Percentiles rank a stretch among this genome's conserved stretches.
phyloP scores from a whole-genome alignment of 2,888 invertebrate species.

The Dasysyrphus tricinctus region DNA sequence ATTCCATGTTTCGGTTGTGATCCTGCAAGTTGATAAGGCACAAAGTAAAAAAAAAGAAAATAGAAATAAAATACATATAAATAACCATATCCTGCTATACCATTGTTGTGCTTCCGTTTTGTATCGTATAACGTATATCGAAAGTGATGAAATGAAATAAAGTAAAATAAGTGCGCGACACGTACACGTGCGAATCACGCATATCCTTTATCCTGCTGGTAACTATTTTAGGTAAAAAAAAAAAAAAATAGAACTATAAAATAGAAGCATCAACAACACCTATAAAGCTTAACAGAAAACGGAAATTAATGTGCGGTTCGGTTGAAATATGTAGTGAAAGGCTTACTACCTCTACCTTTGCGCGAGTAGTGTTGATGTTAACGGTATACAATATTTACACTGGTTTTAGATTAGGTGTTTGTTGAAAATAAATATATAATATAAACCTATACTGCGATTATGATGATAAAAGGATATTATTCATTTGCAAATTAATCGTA shows the following conservation, averaged over 20 bases:
- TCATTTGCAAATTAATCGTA: conserved; percentile 31
- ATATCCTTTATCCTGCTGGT: conserved; percentile 47
- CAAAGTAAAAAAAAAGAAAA: background rate
- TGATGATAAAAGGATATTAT: conserved; percentile 38
- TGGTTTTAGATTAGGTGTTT: background rate
- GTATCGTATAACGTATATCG: conserved; percentile 10
- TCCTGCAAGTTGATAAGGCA: conserved; percentile 10
- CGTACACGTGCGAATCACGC: conserved; percentile 34
- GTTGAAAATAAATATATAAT: background rate
- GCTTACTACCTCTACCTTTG: background rate
- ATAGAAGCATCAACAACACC: background rate
- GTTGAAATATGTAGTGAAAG: conserved; percentile 23
- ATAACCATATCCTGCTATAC: conserved; percentile 23
- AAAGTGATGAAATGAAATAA: conserved; percentile 33
- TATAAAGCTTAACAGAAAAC: conserved; percentile 34
- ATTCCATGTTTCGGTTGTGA: conserved; percentile 11
- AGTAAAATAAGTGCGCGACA: conserved; percentile 47
- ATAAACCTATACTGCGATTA: conserved; percentile 26
- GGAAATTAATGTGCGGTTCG: conserved; percentile 59
- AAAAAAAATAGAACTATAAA: conserved; percentile 1
- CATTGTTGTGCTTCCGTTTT: conserved; percentile 49
- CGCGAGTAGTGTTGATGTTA: conserved; percentile 21
- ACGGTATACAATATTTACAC: conserved; percentile 23
- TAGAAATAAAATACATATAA: conserved; percentile 5
- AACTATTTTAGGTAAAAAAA: conserved; percentile 42